Evolutionary conservation across 2,888 invertebrate species (phyloP), one percentile per base, ranked within the genome.

Genomic region (Tenthredo amoena): DNA sequence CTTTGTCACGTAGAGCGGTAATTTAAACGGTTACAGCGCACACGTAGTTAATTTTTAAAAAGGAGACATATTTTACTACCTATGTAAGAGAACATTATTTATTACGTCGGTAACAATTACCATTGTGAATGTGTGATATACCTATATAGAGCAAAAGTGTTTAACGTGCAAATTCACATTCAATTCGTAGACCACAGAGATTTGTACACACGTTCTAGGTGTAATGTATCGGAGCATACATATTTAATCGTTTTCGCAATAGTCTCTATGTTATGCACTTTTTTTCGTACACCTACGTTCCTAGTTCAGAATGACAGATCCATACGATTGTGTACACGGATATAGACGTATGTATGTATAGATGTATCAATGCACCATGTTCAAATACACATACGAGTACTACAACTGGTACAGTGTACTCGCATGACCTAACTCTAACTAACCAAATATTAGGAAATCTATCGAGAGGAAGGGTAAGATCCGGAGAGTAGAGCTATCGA

Each of bases 401-500:
- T 37, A 50, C 62, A 81, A 62, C 26, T 81, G n/a, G 62, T 81
- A 81, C 4, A 31, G 21, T 40, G 37, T 62, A 37, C 40, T 81
- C 58, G 62, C 81, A 81, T 81, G 81, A 81, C 81, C 81, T 40
- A 81, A 81, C 81, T 81, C 62, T 81, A 81, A 81, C 81, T 81
- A 81, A 62, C 81, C 58, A 81, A 81, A 81, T 81, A 81, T 81
- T 58, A 81, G 81, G 34, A 26, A 21, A 81, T 81, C 81, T 81
- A 81, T 81, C 81, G 81, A 40, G 21, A 58, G 50, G 77, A 62
- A 81, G 81, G 81, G 81, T 62, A 26, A 81, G 58, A 81, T 37
- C 50, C 62, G 62, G 21, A 62, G 40, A 81, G 58, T 37, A 21
- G 58, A 62, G 81, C 37, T 81, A 81, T 81, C 85, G 88, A 87